Evolutionary conservation across 2,888 invertebrate species (phyloP).

Genomic region (Amblyteles armatorius): DNA sequence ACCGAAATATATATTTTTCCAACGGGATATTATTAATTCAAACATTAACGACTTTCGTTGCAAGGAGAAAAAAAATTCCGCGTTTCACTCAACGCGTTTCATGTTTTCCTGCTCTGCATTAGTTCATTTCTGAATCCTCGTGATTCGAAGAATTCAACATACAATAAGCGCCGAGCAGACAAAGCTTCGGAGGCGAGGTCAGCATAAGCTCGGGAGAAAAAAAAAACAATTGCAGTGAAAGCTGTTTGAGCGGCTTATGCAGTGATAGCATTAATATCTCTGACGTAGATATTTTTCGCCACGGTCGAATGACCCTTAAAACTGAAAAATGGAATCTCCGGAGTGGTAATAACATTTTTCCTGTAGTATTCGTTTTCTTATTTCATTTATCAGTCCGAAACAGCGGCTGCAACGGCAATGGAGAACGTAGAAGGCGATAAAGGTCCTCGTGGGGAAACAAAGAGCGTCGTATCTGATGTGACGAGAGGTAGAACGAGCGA

Average conservation of each 20-base stretch:
- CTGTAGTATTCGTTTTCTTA: neutral
- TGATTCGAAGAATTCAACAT: neutral
- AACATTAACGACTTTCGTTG: constrained; percentile 3
- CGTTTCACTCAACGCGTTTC: neutral
- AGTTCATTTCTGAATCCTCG: neutral
- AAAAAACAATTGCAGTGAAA: neutral
- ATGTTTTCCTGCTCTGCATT: neutral
- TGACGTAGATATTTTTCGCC: neutral
- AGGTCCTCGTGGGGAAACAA: constrained; percentile 35
- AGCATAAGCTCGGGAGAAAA: neutral
- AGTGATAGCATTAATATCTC: neutral
- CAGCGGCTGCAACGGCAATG: neutral
- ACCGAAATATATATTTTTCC: neutral
- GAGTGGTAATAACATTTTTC: neutral
- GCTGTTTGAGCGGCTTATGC: neutral
- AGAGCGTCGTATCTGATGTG: constrained; percentile 39
- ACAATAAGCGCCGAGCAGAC: neutral
- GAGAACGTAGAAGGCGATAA: constrained; percentile 19
- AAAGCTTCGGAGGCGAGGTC: neutral
- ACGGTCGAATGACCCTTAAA: neutral
- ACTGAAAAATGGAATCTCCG: neutral
- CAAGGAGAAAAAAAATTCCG: neutral
- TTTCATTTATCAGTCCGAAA: constrained; percentile 10
- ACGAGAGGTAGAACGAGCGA: constrained; percentile 17
- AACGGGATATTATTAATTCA: constrained; percentile 8